Evolutionary conservation across 2,888 invertebrate species (phyloP), one percentile per base, ranked within the genome.

Genomic region (Azorinus chamasolen): DNA sequence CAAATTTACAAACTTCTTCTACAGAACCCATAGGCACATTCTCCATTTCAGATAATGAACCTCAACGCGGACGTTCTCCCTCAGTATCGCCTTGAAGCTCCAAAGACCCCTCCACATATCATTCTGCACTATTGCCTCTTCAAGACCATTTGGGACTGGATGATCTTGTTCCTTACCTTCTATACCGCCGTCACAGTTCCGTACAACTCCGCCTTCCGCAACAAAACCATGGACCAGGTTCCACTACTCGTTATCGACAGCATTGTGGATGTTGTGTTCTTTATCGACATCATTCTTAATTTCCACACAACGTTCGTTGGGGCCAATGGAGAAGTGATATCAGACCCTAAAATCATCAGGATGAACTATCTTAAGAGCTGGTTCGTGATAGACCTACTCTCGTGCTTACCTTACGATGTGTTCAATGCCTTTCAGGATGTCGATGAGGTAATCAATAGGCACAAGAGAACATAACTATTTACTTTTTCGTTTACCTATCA

Each of bases 281-380:
- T 99, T 95, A 98, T 99, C 94, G 99, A 99, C 95, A 99, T 99
- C 94, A 98, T 99, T 93, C 96, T 99, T 93, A 99, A 99, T 95
- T 99, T 99, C 95, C 99, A 99, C 95, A 99, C 99, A 85, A 99
- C 99, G 83, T 99, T 99, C 94, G 99, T 99, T 90, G 99, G 99
- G 57, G 97, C 94, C 0, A 94, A 94, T 45, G 95, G 95, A 18
- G 94, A 95, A 88, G 99, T 99, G 88, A 99, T 99, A 90, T 98
- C 98, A 91, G 99, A 99, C 94, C 99, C 99, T 20, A 98, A 98
- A 72, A 88, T 91, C 12, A 91, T 91, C 41, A 82, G 90, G 27
- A 89, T 89, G 96, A 99, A 99, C 95, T 99, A 99, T 94, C 95
- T 99, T 91, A 98, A 98, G 94, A 98, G 98, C 88, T 99, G 99